Evolutionary conservation across 2,888 invertebrate genomes (phyloP), one percentile per base, ranked within the genome.

Genomic region (Pandemis corylana): DNA sequence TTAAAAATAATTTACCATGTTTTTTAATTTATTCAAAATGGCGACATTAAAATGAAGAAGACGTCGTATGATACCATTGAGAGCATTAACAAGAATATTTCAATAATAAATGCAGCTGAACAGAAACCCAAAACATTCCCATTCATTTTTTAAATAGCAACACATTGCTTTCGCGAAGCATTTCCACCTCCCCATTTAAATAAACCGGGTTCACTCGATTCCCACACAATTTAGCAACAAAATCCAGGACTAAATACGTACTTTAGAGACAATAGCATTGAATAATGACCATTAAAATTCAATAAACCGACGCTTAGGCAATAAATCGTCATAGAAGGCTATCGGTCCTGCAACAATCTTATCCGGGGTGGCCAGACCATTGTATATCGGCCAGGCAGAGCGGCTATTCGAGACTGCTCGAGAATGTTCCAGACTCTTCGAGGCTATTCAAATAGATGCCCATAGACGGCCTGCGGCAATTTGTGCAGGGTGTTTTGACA

Each of bases 261-360:
- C 62, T 72, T 67, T 53, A 71, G 70, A 77, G 78, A 79, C 79
- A 80, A 79, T 78, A 79, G 78, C 82, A 79, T 85, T 84, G 85
- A 84, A 87, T 87, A 88, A 88, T 87, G 85, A 85, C 87, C 86
- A 90, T 93, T 93, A 92, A 92, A 91, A 93, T 93, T 92, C 91
- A 93, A 92, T 92, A 90, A 88, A 88, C 83, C 83, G 80, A 80
- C 81, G 83, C 80, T 80, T 78, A 80, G 83, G 90, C 87, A 92
- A 93, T 94, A 94, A 93, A 93, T 94, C 92, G 88, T 90, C 89
- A 85, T 86, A 92, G 87, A 93, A 93, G 94, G 94, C 94, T 94
- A 94, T 94, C 94, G 87, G 82, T 85, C 81, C 79, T 87, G 90
- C 89, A 89, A 89, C 88, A 84, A 93, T 93, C 93, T 87, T 90